Evolutionary conservation across 2,797 vertebrate species (phyloP), one percentile per base, ranked within the genome.

Genomic region (Oreochromis grahami): DNA sequence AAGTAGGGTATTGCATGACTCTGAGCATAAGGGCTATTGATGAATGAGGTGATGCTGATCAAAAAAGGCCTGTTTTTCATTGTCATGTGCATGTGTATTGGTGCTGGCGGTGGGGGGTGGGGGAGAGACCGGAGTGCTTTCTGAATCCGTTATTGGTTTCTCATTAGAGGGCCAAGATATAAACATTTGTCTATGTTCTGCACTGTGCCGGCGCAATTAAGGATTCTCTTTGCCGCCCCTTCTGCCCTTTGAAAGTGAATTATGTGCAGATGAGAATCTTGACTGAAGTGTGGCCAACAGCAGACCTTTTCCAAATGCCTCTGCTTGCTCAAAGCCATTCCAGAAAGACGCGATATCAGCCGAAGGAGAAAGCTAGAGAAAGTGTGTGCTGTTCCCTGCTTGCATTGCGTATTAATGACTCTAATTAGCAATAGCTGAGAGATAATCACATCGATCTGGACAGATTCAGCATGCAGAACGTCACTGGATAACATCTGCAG

Each of bases 141-240:
- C 85, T 93, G 91, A 92, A 93, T 95, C 93, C 88, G 82, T 95
- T 95, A 96, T 96, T 94, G 94, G 94, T 95, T 96, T 96, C 94
- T 95, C 95, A 96, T 96, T 96, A 96, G 93, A 86, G 86, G 91
- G 92, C 91, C 52, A 93, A 92, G 94, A 95, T 95, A 93, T 95
- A 95, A 96, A 95, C 95, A 96, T 96, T 96, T 94, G 93, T 96
- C 94, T 95, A 88, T 94, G 95, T 94, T 95, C 94, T 93, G 93
- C 93, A 93, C 79, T 82, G 88, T 89, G 90, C 90, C 77, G 91
- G 86, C 13, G 84, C 94, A 96, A 95, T 96, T 95, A 95, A 88
- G 92, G 93, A 93, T 93, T 92, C 90, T 91, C 92, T 92, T 87
- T 88, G 86, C 91, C 83, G 85, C 89, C 92, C 88, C 92, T 90